phyloP scores from a whole-genome alignment of 2,797 vertebrate genomes.

The Enteromius radiatus region DNA sequence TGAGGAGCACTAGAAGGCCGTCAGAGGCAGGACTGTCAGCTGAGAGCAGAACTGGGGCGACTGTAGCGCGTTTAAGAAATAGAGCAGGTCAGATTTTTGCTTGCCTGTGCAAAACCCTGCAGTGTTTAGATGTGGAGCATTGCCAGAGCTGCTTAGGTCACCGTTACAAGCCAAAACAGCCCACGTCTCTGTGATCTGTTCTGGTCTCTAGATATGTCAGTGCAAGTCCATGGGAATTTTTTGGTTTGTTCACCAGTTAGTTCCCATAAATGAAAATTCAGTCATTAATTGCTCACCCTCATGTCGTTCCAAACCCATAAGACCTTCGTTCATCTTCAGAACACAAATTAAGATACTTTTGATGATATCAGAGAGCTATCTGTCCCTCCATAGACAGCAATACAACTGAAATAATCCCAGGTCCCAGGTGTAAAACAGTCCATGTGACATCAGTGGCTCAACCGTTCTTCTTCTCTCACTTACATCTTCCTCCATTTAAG shows the following conservation, averaged over 20 bases:
- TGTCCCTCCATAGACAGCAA: too few species aligned
- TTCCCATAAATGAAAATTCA: too few species aligned
- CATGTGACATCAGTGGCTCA: too few species aligned
- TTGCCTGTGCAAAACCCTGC: not conserved
- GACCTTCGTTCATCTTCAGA: too few species aligned
- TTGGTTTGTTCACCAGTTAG: not conserved
- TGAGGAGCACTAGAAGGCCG: slow-evolving; percentile 14
- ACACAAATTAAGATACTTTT: too few species aligned
- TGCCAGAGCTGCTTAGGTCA: not conserved
- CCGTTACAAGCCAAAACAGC: not conserved
- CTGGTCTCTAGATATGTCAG: not conserved
- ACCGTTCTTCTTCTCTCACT: too few species aligned
- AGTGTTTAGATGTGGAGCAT: not conserved
- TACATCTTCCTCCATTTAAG: too few species aligned
- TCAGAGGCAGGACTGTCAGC: slow-evolving; percentile 42
- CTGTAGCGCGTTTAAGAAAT: not conserved
- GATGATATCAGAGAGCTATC: too few species aligned
- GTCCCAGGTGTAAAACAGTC: too few species aligned
- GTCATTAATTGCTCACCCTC: too few species aligned
- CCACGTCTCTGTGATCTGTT: not conserved
- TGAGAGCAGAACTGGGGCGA: slow-evolving; percentile 27
- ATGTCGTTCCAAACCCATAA: too few species aligned
- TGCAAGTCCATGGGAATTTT: not conserved
- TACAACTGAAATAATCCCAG: too few species aligned
- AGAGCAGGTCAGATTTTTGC: not conserved